Base-by-base conservation (phyloP, 2,113 vertebrate species). In the Ictalurus furcatus region DNA sequence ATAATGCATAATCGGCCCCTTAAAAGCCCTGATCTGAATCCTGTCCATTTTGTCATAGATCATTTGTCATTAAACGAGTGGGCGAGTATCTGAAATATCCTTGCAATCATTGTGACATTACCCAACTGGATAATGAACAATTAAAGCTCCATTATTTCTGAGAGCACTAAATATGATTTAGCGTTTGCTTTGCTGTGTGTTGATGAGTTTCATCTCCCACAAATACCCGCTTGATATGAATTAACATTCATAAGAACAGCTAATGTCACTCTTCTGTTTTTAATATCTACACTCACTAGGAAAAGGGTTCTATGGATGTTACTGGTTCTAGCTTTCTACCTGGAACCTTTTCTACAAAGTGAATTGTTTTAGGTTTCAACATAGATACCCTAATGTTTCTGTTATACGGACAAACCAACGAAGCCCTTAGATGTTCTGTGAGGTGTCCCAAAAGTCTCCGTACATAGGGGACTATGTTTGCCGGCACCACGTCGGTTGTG, bases 51-150 rank as follows among this genome's bases (percentile, higher is more conserved):
- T 91, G 91, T 87, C 90, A 91, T 85, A 84, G 89, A 92, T 91
- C 87, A 90, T 92, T 92, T 92, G 84, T 91, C 87, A 90, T 89
- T 85, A 87, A 91, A 89, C 87, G 90, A 90, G 87, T 86, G 89
- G 90, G 88, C 37, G 87, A 91, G 90, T 86, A 85, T 78, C 90
- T 87, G 91, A 88, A 93, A 91, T 90, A 90, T 91, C 88, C 88
- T 89, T 91, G 87, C 74, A 76, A 87, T 90, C 87, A 87, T 65
- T 88, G 74, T 89, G 87, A 90, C 79, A 90, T 91, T 87, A 91
- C 80, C 90, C 89, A 88, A 79, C 85, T 88, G 90, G 44, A 91
- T 92, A 89, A 91, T 91, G 88, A 90, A 86, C 78, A 80, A 92
- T 93, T 91, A 91, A 91, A 89, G 87, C 67, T 63, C 88, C 82